Evolutionary conservation across 2,888 invertebrate genomes (phyloP), one percentile per base, ranked within the genome.

Genomic region (Oxystoma pomonae): DNA sequence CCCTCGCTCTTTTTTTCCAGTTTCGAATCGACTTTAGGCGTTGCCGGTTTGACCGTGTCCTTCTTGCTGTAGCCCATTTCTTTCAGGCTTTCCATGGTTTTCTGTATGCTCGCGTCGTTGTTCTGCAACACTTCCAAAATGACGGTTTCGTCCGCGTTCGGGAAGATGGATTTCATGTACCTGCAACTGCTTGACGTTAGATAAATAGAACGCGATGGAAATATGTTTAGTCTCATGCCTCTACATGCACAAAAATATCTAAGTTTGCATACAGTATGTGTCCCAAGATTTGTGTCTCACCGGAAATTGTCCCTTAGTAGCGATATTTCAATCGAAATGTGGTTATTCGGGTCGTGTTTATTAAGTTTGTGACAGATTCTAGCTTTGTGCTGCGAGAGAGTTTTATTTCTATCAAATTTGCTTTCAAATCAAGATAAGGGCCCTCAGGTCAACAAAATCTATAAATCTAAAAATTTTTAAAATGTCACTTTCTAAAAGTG

Each of bases 21-120:
- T 66, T 82, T 75, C 2, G 66, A 78, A 63, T 82, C 81, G 63
- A 79, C 75, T 52, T 82, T 82, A 17, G 83, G 82, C 66, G 82
- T 79, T 35, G 80, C 80, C 16, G 82, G 76, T 76, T 84, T 85
- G 50, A 75, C 71, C 19, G 87, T 87, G 69, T 92, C 92, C 66
- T 89, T 87, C 75, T 91, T 92, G n/a, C 83, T 84, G 77, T 91
- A 94, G 0, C 96, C 96, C 86, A 94, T 87, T 7, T 87, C 83
- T 50, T 90, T 83, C 12, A 96, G 83, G 69, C 87, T 88, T 72
- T 94, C 93, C 9, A 94, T 91, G 1, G 94, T 91, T 71, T 89
- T 91, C 77, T 93, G 92, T 5, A 96, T 94, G 79, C 94, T 95
- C 78, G 94, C 94, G 73, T 96, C 95, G 72, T 92, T 90, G 78